Conservation (phyloP, 2,888 invertebrate genomes). For the Amphipyra tragopoginis region DNA sequence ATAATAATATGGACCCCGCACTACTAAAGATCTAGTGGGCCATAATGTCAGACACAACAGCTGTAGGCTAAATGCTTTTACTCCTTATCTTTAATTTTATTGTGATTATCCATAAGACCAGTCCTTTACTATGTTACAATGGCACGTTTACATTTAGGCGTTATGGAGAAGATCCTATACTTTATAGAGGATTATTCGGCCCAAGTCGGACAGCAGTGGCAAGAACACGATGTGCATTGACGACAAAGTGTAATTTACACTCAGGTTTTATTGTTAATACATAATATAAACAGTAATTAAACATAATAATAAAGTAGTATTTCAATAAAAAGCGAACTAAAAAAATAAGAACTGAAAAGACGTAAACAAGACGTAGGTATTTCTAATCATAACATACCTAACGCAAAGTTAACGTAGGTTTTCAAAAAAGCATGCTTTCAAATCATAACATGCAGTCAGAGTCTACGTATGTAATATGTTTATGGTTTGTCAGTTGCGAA, state of each 20-base stretch:
- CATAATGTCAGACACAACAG: slow-evolving; percentile 37
- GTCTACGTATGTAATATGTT: too few species aligned
- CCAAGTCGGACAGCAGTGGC: slow-evolving; percentile 53
- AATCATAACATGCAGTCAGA: too few species aligned
- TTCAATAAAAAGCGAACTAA: too few species aligned
- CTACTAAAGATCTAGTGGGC: slow-evolving; percentile 53
- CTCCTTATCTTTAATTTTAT: slow-evolving; percentile 51
- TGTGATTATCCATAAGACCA: slow-evolving; percentile 48
- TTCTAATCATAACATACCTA: too few species aligned
- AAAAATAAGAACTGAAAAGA: too few species aligned
- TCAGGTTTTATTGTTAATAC: slow-evolving; percentile 45
- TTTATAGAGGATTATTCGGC: slow-evolving; percentile 58
- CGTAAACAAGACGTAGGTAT: too few species aligned
- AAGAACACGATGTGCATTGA: slow-evolving; percentile 72
- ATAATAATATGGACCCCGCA: background rate
- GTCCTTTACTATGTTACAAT: slow-evolving; percentile 77
- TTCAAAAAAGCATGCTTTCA: too few species aligned
- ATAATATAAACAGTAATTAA: too few species aligned
- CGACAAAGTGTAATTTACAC: slow-evolving; percentile 65
- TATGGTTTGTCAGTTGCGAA: too few species aligned
- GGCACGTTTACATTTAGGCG: slow-evolving; percentile 72
- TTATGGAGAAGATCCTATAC: slow-evolving; percentile 78
- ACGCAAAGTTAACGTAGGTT: too few species aligned
- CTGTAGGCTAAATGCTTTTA: slow-evolving; percentile 42
- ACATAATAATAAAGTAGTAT: too few species aligned